These are phyloP conservation scores for Colletes gigas DNA, from an alignment of 1,140 invertebrate species.

Conservation along the genomic window DNA sequence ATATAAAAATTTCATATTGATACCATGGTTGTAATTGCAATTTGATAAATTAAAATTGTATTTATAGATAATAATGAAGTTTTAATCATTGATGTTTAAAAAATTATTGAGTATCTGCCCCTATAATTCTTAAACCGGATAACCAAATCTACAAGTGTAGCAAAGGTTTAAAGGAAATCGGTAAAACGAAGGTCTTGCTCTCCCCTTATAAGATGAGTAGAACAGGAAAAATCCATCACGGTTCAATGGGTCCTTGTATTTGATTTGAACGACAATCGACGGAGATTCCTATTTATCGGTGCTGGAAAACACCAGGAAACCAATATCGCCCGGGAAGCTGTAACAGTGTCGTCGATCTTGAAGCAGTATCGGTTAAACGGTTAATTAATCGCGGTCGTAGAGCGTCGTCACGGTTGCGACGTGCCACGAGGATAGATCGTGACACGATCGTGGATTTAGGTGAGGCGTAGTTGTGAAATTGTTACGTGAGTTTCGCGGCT, in stretches of 20 bases:
- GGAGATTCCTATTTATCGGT: background rate
- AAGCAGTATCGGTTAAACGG: constrained; percentile 30
- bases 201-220: too few relatives aligned
- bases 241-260: background rate
- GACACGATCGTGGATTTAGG: constrained; percentile 1
- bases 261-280: background rate
- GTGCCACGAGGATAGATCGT: background rate
- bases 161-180: too few relatives aligned
- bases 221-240: background rate
- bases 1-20: too few relatives aligned
- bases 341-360: background rate
- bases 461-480: background rate
- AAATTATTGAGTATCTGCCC: too few relatives aligned
- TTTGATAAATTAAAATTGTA: too few relatives aligned
- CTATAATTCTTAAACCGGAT: too few relatives aligned
- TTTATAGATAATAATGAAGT: too few relatives aligned
- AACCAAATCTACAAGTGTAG: too few relatives aligned
- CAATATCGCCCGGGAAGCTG: constrained; percentile 6
- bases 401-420: constrained; percentile 8
- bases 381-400: constrained; percentile 35
- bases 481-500: background rate
- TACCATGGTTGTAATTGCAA: too few relatives aligned
- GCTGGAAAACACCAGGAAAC: background rate
- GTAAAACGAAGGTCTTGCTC: too few relatives aligned
- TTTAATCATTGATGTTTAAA: too few relatives aligned